Evolutionary conservation across 2,888 invertebrate species (phyloP).

Genomic region (Pollenia griseotomentosa): DNA sequence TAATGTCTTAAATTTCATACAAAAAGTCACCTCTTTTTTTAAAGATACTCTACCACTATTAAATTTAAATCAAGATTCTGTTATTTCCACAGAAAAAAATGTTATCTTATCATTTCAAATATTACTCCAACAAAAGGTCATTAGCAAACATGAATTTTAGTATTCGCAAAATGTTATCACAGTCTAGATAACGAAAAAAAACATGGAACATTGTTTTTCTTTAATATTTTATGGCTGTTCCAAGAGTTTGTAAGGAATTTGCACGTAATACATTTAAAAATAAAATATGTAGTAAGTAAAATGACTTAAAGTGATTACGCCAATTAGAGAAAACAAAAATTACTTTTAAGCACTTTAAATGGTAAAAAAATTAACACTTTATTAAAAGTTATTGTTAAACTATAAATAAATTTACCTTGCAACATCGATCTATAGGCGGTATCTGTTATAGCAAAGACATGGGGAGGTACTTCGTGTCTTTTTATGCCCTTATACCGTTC

Average conservation of each 20-base stretch:
- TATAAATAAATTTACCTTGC: conserved; percentile 89
- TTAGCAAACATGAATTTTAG: conserved; percentile 56
- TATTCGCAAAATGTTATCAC: conserved; percentile 20
- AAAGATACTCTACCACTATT: too few species aligned
- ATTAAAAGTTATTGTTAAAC: not conserved
- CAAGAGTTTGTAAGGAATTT: conserved; percentile 15
- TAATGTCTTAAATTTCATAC: too few species aligned
- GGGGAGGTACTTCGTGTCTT: conserved; percentile 99
- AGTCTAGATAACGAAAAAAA: conserved; percentile 33
- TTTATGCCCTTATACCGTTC: conserved; percentile 99
- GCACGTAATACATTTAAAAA: conserved; percentile 49
- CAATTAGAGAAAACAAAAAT: not conserved
- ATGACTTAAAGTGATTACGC: not conserved
- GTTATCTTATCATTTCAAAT: conserved; percentile 58
- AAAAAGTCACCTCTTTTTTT: too few species aligned
- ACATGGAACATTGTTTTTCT: not conserved
- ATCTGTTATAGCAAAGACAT: conserved; percentile 99
- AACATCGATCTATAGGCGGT: conserved; percentile 99
- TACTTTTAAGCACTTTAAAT: not conserved
- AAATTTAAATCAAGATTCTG: not conserved
- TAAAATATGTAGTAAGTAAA: conserved; percentile 45
- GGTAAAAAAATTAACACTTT: not conserved
- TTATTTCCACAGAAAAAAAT: not conserved
- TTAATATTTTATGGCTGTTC: not conserved
- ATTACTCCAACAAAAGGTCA: conserved; percentile 44